phyloP scores from a whole-genome alignment of 1,140 invertebrate genomes.

The Panonychus citri region DNA sequence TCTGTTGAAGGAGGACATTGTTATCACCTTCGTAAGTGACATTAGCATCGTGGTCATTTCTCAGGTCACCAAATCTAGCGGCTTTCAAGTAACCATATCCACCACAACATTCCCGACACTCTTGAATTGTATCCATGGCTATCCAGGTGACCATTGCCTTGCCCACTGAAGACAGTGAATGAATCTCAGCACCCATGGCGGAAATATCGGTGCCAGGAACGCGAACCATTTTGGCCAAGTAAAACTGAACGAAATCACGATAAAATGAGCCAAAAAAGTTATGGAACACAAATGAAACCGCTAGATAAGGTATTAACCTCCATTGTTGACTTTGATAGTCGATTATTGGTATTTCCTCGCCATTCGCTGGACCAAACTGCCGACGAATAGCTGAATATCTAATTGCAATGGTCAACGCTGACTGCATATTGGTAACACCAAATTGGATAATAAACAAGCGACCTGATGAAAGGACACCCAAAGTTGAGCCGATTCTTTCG shows the following conservation, averaged over 20 bases:
- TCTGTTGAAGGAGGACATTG: constrained; percentile 79
- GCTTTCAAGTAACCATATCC: constrained; percentile 39
- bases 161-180: constrained; percentile 60
- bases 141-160: constrained; percentile 71
- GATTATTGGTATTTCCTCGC: constrained; percentile 50
- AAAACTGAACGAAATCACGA: constrained; percentile 29
- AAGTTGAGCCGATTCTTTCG: constrained; percentile 7
- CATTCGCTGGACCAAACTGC: constrained; percentile 49
- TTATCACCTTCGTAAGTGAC: constrained; percentile 91
- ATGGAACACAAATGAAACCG: constrained; percentile 49
- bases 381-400: constrained; percentile 66
- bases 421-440: constrained; percentile 38
- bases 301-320: constrained; percentile 63
- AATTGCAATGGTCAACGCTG: constrained; percentile 56
- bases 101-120: constrained; percentile 67
- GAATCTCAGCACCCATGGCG: constrained; percentile 54
- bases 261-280: constrained; percentile 37
- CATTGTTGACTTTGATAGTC: constrained; percentile 83
- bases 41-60: constrained; percentile 70
- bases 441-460: constrained; percentile 43
- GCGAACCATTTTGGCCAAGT: constrained; percentile 27
- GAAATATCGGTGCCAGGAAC: constrained; percentile 23
- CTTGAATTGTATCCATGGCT: constrained; percentile 58
- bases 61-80: constrained; percentile 52
- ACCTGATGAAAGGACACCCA: constrained; percentile 64